Evolutionary conservation across 2,888 invertebrate species (phyloP), one percentile per base, ranked within the genome.

Genomic region (Drosophila parthenogenetica): DNA sequence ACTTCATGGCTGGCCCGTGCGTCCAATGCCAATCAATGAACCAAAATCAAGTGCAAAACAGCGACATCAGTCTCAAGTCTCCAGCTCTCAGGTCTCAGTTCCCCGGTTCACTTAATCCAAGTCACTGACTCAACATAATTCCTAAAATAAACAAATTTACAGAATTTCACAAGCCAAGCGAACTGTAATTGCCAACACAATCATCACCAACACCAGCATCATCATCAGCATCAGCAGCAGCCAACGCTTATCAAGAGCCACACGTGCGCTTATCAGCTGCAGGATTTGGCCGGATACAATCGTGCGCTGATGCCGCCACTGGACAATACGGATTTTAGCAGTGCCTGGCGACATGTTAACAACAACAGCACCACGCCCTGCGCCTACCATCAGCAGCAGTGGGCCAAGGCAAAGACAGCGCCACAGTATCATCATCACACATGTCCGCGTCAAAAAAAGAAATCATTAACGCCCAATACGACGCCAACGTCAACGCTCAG

Each of bases 221-320:
- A 63, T 3, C 66, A 72, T 3, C 71, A 78, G 19, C 84, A 79
- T 11, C 75, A 80, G 13, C 77, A 77, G 37, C 73, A 77, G 61
- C 64, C 87, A 14, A 70, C 76, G 57, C 73, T 85, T 43, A 88
- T 85, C 73, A 86, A 86, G 70, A 89, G 87, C 57, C 73, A 73
- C 69, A 87, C 83, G 80, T 91, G 92, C 83, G 90, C 91, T 75
- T 91, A 91, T 79, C 89, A 91, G 79, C 73, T 89, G 69, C 91
- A 91, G 77, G 91, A 91, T 49, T 88, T 89, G 59, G 74, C 90
- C 65, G 69, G 84, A 35, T 77, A 89, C 67, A 89, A 91, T 85
- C 77, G 91, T 73, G 88, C 87, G 68, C 79, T 86, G 76, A 82
- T 92, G 92, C 85, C 92, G 75, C 89, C 92, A 73, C 72, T 92